Base-by-base conservation (phyloP, 2,797 vertebrate species). In the Urocyon cinereoargenteus region DNA sequence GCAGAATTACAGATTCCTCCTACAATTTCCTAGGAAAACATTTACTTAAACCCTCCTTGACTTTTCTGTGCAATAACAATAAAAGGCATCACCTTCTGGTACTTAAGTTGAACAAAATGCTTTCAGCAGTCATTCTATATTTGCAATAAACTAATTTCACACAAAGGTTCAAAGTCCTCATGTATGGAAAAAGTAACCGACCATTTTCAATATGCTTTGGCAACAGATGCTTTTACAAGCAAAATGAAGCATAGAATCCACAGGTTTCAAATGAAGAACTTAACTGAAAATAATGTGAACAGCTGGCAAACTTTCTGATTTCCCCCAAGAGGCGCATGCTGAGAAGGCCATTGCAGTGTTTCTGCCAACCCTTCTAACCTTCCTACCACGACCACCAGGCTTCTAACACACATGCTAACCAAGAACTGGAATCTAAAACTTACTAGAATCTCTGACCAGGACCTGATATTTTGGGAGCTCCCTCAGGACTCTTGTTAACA, bases 51-150 rank as follows among this genome's bases (percentile, higher is more conserved):
- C 40, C 31, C 18, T 90, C 9, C 73, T 81, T 89, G 73, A 96
- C 83, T 97, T 95, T 89, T 97, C 49, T 79, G 59, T 88, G 62
- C 93, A 95, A 90, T 91, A 86, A 97, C 75, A 96, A 40, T 84
- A 73, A 92, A 94, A 95, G 51, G 2, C 18, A 86, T 89, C 40
- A 94, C 66, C 26, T 85, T 36, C 49, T 86, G 68, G 19, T 85
- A 81, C 24, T 82, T 77, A 40, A 55, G 19, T 88, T 96, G 62
- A 96, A 51, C 21, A 68, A 91, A 90, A 73, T 91, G 55, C 49
- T 90, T 92, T 94, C 34, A 86, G 59, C 31, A 77, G 68, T 79
- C 61, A 79, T 94, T 66, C 77, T 62, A 34, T 89, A 72, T 90
- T 82, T 92, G 26, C 15, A 78, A 18, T 64, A 93, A 96, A 70